Conservation (phyloP, 2,888 invertebrate genomes). For the Thelaira solivaga region DNA sequence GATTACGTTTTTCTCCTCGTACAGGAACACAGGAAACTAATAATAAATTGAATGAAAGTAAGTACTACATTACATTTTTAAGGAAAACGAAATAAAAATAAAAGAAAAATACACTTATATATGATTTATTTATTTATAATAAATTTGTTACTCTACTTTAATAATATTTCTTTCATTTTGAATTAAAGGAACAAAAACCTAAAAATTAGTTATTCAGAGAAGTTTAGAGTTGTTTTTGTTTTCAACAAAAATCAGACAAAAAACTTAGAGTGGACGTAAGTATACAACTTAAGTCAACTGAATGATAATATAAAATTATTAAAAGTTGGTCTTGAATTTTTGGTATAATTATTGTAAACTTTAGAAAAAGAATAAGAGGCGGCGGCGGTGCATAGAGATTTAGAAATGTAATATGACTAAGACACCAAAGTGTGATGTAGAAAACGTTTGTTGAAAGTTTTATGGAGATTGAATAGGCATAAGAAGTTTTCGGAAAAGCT, state of each 20-base stretch:
- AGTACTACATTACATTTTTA: not conserved
- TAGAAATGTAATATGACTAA: constrained; percentile 65
- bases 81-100: not conserved
- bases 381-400: constrained; percentile 4
- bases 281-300: constrained; percentile 53
- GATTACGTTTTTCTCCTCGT: constrained; percentile 16
- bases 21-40: constrained; percentile 16
- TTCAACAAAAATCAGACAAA: constrained; percentile 1
- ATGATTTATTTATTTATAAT: not conserved
- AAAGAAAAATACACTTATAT: not conserved
- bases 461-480: constrained; percentile 30
- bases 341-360: constrained; percentile 66
- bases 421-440: constrained; percentile 69
- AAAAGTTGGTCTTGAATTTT: constrained; percentile 69
- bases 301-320: constrained; percentile 71
- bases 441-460: constrained; percentile 60
- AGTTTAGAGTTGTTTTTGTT: not conserved
- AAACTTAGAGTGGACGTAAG: not conserved
- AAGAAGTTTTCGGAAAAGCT: constrained; percentile 17
- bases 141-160: not conserved
- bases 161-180: not conserved
- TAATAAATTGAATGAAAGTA: constrained; percentile 13
- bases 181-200: constrained; percentile 47
- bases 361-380: not conserved
- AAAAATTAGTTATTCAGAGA: no score